Base-by-base conservation (phyloP, 2,797 vertebrate genomes). In the Gymnopithys bicolor region DNA sequence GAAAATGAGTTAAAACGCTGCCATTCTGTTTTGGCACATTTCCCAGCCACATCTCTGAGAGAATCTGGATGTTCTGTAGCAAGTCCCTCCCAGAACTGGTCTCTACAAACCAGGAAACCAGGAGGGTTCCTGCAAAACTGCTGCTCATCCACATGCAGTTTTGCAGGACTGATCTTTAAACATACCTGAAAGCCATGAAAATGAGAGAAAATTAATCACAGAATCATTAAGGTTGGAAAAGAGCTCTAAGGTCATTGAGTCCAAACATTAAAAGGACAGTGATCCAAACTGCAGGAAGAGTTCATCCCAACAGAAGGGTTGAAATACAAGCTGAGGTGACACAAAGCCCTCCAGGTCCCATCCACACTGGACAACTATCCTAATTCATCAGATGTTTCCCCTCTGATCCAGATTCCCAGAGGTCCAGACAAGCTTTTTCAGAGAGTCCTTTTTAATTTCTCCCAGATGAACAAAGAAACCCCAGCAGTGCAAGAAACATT, bases 401-500 rank as follows among this genome's bases (percentile, higher is more conserved):
- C 46, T 73, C 51, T n/a, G 59, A 49, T 35, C 67, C 41, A 7
- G 13, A 9, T 30, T 78, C 28, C 25, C 46, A 52, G 51, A 52
- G 51, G 51, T 52, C 51, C 51, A 32, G 37, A 5, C 43, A 51
- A 55, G 24, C 6, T 33, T 81, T 67, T 46, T 60, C 27, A 33
- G 17, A 6, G 5, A 52, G 7, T 23, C 52, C 51, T 69, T 79
- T 74, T 32, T 33, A 45, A 77, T 59, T 88, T 84, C 64, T 66
- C 39, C 32, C 32, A 35, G 39, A 25, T 10, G 39, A 33, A 45
- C 24, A 59, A 45, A 80, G 56, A 67, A 85, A 55, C 8, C 8
- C 1, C 1, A 66, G 27, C n/a, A 66, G 28, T 5, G 46, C 3
- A 5, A 43, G 51, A 46, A 75, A 53, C 2, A 0, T 33, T 53